Base-by-base conservation (phyloP, 2,797 vertebrate species). In the Mycteria americana region DNA sequence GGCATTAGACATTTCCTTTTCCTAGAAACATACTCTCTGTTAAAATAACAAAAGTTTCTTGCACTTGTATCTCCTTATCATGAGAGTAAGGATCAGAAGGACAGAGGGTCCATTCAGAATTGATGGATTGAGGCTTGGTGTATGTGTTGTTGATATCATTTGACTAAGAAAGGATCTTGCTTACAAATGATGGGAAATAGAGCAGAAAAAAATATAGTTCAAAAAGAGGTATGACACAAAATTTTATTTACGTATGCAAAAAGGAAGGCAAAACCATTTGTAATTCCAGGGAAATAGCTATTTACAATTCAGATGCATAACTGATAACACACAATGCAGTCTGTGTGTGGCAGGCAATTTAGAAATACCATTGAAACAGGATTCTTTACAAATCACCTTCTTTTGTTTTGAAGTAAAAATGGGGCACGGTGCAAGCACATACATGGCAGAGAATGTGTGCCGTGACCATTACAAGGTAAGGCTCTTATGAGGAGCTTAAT, bases 201-300 rank as follows among this genome's bases (percentile, higher is more conserved):
- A 84, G 7, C 24, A 83, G 62, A 80, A 64, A 43, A 70, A 92
- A 79, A 73, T 16, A 45, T 1, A 35, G 11, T 56, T 87, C 53
- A 57, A 6, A 68, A 89, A 68, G 28, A 77, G 51, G 27, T 25
- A 31, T 68, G 84, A 33, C 43, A 14, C 48, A 54, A 50, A 51
- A 56, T 68, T 57, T 87, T 87, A 60, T 93, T 93, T 88, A 81
- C 9, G 1, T 78, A 93, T 88, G 53, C 84, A 89, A 91, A 82
- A 65, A 50, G 50, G 81, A 95, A 96, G 62, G 39, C 79, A 93
- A 96, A 95, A 10, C 46, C 33, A 41, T 84, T 93, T 93, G 48
- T 90, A 77, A 74, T 91, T 92, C 72, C 69, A 88, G 84, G 65
- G 65, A 95, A 92, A 88, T 14, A 85, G 43, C 45, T 85, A 37